Conservation (phyloP, 2,888 invertebrate genomes). For the Andrena bicolor region DNA sequence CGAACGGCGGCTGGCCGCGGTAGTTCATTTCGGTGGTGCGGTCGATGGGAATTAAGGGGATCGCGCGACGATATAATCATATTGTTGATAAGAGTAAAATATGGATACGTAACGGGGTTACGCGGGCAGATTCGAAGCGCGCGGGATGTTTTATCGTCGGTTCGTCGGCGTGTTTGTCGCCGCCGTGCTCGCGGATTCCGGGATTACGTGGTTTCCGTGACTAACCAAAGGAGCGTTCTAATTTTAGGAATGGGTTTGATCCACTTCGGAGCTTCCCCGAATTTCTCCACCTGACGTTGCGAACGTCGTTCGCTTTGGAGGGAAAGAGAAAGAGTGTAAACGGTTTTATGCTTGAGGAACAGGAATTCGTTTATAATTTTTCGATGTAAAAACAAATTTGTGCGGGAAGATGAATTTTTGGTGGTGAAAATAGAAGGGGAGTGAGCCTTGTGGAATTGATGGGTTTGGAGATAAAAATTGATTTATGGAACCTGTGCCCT, state of each 20-base stretch:
- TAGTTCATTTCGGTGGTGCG: not conserved
- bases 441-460: too few species aligned
- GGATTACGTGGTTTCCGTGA: slow-evolving; percentile 12
- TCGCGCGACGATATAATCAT: not conserved
- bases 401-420: too few species aligned
- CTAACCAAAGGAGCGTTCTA: not conserved
- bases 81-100: not conserved
- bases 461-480: too few species aligned
- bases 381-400: too few species aligned
- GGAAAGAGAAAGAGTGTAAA: not conserved
- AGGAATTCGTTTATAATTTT: too few species aligned
- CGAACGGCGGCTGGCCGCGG: not conserved
- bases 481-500: too few species aligned
- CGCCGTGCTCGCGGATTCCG: not conserved
- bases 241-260: slow-evolving; percentile 30
- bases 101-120: not conserved
- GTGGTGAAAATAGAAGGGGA: too few species aligned
- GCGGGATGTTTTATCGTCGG: not conserved
- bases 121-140: not conserved
- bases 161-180: not conserved
- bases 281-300: not conserved
- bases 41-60: not conserved
- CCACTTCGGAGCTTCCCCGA: slow-evolving; percentile 12
- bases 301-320: not conserved
- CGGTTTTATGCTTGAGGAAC: not conserved